Conservation (phyloP, 2,888 invertebrate genomes). For the Bombylius major region DNA sequence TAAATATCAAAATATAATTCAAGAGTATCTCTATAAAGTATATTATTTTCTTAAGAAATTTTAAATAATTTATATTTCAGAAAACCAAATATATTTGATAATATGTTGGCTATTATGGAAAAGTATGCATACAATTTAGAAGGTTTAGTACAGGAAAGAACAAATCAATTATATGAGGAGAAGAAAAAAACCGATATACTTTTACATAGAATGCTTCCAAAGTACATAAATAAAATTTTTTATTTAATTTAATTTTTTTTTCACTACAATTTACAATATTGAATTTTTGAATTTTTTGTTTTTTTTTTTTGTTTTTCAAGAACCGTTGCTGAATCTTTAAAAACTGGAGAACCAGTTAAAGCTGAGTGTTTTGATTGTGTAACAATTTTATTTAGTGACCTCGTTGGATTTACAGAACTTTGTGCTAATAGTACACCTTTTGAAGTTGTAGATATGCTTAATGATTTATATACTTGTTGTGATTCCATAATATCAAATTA, state of each 20-base stretch:
- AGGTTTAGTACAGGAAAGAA: constrained; percentile 68
- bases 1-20: too few species aligned
- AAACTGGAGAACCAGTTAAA: constrained; percentile 63
- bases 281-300: neutral
- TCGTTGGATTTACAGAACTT: constrained; percentile 70
- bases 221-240: constrained; percentile 38
- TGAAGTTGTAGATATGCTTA: constrained; percentile 74
- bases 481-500: constrained; percentile 79
- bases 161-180: constrained; percentile 66
- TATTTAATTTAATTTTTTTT: neutral
- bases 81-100: constrained; percentile 77
- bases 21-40: too few species aligned
- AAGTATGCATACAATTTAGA: constrained; percentile 81
- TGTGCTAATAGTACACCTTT: constrained; percentile 69
- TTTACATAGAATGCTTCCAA: constrained; percentile 73
- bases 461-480: constrained; percentile 78
- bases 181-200: constrained; percentile 75
- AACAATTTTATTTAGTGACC: constrained; percentile 74
- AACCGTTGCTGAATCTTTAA: constrained; percentile 67
- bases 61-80: constrained; percentile 29
- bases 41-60: too few species aligned
- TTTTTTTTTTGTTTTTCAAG: constrained; percentile 38
- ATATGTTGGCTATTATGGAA: constrained; percentile 84
- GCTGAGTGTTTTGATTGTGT: constrained; percentile 73
- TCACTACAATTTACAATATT: neutral